Percentiles rank a stretch among this genome's conserved stretches.
Evolutionary conservation across 2,888 invertebrate genomes (phyloP).

Genomic region (Opisthograptis luteolata): DNA sequence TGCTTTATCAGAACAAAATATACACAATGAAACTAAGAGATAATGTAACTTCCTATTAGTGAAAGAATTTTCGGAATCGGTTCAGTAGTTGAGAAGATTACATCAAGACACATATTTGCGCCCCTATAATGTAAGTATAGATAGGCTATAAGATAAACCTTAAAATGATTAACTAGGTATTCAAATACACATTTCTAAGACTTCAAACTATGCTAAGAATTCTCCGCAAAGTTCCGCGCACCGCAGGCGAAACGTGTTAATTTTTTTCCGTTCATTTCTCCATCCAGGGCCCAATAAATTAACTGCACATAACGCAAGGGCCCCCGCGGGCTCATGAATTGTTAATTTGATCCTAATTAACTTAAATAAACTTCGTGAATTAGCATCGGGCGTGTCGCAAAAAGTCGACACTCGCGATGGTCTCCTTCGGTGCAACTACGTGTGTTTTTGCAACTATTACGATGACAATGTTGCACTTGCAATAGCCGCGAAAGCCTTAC

Average conservation of each 20-base stretch:
- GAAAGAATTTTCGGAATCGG: no score
- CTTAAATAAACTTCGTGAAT: conserved; percentile 48
- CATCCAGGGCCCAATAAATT: conserved; percentile 9
- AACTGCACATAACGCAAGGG: conserved; percentile 40
- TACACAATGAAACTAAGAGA: no score
- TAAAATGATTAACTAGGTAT: no score
- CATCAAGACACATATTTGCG: no score
- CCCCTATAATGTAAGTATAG: no score
- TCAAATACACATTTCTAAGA: neutral
- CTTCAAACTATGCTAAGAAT: neutral
- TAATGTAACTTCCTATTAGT: no score
- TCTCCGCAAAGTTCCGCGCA: neutral
- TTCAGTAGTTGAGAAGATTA: no score
- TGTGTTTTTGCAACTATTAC: neutral
- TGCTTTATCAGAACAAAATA: no score
- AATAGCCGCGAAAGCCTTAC: no score
- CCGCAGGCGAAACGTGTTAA: conserved; percentile 9
- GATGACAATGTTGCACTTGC: no score
- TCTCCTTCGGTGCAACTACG: neutral
- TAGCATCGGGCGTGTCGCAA: conserved; percentile 46
- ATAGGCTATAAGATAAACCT: no score
- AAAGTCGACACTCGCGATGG: conserved; percentile 10
- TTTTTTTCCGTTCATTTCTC: conserved; percentile 12
- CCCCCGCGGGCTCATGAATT: conserved; percentile 65
- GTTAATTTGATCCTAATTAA: conserved; percentile 64